Percentiles rank a stretch among this genome's conserved stretches.
Conservation (phyloP, 2,797 vertebrate genomes). For the Remorina albescens region DNA sequence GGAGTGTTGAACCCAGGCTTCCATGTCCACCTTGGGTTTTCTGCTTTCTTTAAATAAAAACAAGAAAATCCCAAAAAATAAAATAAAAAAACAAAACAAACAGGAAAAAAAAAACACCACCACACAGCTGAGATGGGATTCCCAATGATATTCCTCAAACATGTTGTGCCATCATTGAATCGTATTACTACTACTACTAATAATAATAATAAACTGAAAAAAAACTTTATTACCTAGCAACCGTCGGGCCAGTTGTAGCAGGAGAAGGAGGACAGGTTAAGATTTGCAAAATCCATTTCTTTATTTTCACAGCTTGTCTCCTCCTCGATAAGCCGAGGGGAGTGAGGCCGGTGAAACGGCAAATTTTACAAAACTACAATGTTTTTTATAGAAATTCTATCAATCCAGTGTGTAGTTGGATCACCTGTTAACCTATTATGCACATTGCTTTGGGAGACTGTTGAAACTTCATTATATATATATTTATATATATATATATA, state of each 20-base stretch:
- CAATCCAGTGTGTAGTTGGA: conserved; percentile 81
- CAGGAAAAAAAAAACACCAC: conserved; percentile 40
- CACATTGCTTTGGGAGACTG: conserved; percentile 88
- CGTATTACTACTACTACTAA: conserved; percentile 70
- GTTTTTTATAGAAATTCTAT: conserved; percentile 82
- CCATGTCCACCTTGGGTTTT: conserved; percentile 79
- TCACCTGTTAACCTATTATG: conserved; percentile 86
- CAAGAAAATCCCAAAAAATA: conserved; percentile 43
- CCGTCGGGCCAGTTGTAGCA: conserved; percentile 86
- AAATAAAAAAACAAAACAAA: conserved; percentile 42
- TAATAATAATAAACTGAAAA: conserved; percentile 52
- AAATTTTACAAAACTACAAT: conserved; percentile 81
- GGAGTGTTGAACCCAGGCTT: conserved; percentile 84
- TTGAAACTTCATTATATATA: conserved; percentile 80
- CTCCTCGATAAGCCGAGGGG: conserved; percentile 49
- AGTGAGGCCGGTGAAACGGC: conserved; percentile 74
- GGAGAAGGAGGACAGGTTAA: conserved; percentile 78
- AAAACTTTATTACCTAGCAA: conserved; percentile 76
- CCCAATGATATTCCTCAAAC: conserved; percentile 80
- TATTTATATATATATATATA: conserved; percentile 62
- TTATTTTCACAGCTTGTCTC: conserved; percentile 73
- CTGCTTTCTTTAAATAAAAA: conserved; percentile 54
- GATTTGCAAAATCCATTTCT: conserved; percentile 78
- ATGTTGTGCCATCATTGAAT: conserved; percentile 81
- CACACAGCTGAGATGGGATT: conserved; percentile 70